Conservation (phyloP, 92 coral and sea anemone genomes). For the Montipora capitata region DNA sequence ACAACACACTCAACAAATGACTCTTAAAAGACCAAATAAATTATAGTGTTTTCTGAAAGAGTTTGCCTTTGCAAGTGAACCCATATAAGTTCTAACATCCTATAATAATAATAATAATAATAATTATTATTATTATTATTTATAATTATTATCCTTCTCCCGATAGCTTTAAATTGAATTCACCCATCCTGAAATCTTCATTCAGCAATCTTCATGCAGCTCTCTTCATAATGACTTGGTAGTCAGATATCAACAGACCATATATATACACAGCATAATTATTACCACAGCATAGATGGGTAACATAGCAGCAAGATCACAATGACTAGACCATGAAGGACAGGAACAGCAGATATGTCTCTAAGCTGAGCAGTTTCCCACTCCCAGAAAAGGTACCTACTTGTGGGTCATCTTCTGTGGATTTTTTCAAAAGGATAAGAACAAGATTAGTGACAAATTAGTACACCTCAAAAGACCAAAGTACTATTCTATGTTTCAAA, state of each 20-base stretch:
- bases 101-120: no score
- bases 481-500: background rate
- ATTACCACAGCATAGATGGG: background rate
- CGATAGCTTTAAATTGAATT: no score
- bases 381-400: background rate
- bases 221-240: no score
- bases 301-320: background rate
- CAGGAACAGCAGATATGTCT: background rate
- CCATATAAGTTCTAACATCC: no score
- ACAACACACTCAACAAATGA: no score
- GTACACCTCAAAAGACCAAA: background rate
- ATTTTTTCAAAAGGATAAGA: background rate
- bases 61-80: no score
- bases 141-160: no score
- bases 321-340: slow-evolving; percentile 14
- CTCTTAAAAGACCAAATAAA: no score
- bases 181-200: background rate
- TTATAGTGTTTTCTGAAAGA: no score
- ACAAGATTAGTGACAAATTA: background rate
- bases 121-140: no score
- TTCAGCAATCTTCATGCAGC: background rate
- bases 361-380: background rate
- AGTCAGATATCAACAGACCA: no score
- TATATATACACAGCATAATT: no score
- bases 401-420: slow-evolving; percentile 8